Conservation (phyloP, 2,797 vertebrate genomes). For the Hypotaenidia okinawae region DNA sequence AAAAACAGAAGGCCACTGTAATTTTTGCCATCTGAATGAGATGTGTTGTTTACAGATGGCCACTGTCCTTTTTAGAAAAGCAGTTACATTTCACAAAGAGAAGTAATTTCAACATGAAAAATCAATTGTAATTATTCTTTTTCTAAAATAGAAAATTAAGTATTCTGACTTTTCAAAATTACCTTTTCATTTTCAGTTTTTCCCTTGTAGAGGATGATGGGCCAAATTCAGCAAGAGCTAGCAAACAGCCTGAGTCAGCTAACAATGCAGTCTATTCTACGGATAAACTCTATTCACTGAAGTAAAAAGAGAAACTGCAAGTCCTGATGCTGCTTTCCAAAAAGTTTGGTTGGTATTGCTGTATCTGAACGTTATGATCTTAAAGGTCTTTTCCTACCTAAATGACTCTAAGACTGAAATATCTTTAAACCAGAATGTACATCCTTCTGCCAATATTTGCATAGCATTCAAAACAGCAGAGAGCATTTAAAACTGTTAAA, state of each 20-base stretch:
- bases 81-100: not conserved
- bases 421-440: not conserved
- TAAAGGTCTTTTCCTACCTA: no score
- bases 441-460: conserved; percentile 35
- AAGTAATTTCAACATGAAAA: not conserved
- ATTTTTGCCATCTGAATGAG: not conserved
- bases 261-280: not conserved
- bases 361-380: no score
- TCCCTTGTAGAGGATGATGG: not conserved
- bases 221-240: not conserved
- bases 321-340: not conserved
- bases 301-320: not conserved
- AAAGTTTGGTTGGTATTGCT: not conserved
- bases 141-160: not conserved
- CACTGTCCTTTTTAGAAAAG: conserved; percentile 7
- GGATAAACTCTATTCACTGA: not conserved
- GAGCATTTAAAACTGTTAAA: not conserved
- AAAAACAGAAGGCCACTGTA: not conserved
- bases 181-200: not conserved
- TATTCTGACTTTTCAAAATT: conserved; percentile 33
- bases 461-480: not conserved
- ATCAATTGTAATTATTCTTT: not conserved
- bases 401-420: not conserved
- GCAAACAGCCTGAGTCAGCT: not conserved
- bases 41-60: not conserved